These are phyloP conservation scores for Ecliptopera silaceata DNA, from an alignment of 2,888 invertebrate genomes.

Conservation along the genomic window DNA sequence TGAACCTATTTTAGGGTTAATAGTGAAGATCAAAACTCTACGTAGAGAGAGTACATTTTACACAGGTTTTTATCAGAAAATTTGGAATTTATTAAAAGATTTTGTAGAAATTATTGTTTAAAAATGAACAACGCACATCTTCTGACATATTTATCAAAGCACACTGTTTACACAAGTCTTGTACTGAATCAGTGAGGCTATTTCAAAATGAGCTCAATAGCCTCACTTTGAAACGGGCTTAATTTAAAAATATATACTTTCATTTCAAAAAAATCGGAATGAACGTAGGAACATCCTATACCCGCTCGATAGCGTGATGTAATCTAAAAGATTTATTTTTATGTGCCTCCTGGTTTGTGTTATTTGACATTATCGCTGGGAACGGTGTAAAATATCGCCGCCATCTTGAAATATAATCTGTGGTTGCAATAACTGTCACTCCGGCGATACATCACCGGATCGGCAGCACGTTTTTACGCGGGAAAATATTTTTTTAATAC, in stretches of 20 bases:
- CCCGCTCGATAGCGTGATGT: slow-evolving; percentile 24
- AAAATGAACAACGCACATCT: too few species aligned
- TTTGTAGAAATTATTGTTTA: too few species aligned
- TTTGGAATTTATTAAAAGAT: too few species aligned
- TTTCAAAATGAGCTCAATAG: too few species aligned
- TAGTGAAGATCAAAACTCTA: background rate
- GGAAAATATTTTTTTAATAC: background rate
- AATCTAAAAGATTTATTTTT: slow-evolving; percentile 37
- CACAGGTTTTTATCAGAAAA: too few species aligned
- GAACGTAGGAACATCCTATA: slow-evolving; percentile 1
- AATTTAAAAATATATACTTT: too few species aligned
- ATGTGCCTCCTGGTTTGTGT: slow-evolving; percentile 35
- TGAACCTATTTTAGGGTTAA: background rate
- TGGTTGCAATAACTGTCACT: slow-evolving; percentile 50
- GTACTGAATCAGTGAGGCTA: too few species aligned
- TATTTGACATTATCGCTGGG: slow-evolving; percentile 35
- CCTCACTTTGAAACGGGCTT: too few species aligned
- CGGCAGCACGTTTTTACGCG: background rate
- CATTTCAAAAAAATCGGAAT: too few species aligned
- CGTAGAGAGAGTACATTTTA: too few species aligned
- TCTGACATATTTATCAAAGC: too few species aligned
- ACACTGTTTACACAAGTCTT: too few species aligned
- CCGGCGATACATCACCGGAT: slow-evolving; percentile 41
- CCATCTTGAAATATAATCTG: slow-evolving; percentile 57
- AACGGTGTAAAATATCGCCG: slow-evolving; percentile 37